A percentile compares a stretch with the other conserved stretches of the same genome.
Conservation (phyloP, 2,888 invertebrate genomes). For the Neria commutata region DNA sequence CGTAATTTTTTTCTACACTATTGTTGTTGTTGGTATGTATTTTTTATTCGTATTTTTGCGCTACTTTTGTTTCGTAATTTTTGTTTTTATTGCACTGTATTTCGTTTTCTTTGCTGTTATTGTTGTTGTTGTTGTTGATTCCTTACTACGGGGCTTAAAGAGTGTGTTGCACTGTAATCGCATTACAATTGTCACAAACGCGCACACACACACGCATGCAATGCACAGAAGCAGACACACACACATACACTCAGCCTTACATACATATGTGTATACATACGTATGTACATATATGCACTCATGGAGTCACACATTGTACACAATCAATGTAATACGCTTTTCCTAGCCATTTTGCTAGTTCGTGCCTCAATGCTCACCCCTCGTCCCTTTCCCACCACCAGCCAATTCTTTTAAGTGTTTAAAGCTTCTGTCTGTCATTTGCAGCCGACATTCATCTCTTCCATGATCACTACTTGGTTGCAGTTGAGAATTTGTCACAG, state of each 20-base stretch:
- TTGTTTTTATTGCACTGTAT: neutral
- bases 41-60: neutral
- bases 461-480: neutral
- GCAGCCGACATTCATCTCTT: too few species aligned
- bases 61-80: neutral
- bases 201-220: conserved; percentile 14
- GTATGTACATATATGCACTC: too few species aligned
- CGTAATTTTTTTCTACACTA: conserved; percentile 15
- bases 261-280: conserved; percentile 2
- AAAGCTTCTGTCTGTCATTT: too few species aligned
- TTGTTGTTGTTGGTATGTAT: conserved; percentile 7
- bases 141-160: neutral
- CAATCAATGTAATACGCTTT: too few species aligned
- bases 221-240: conserved; percentile 4
- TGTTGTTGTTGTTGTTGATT: conserved; percentile 18
- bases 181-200: conserved; percentile 45
- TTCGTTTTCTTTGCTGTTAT: conserved; percentile 2
- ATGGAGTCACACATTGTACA: too few species aligned
- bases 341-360: too few species aligned
- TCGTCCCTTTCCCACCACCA: too few species aligned
- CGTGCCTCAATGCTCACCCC: too few species aligned
- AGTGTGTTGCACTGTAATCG: conserved; percentile 52
- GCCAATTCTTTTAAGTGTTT: too few species aligned
- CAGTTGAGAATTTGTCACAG: neutral
- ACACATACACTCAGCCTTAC: neutral